Conservation (phyloP, 2,113 vertebrate genomes). For the Atrichornis clamosus region DNA sequence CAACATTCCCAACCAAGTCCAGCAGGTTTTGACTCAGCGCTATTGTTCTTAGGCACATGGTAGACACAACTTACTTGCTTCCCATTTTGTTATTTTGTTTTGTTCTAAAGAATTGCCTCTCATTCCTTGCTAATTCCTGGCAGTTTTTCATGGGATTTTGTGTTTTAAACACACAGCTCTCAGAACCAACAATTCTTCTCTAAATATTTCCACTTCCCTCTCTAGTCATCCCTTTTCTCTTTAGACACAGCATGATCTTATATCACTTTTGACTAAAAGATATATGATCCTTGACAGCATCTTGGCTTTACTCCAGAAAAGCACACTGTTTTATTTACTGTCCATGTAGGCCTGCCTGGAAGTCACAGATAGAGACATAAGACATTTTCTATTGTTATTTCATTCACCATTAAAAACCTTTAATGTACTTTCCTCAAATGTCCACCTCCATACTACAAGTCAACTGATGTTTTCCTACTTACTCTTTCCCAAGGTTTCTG, state of each 20-base stretch:
- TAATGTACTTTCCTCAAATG: background rate
- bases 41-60: conserved; percentile 19
- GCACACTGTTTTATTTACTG: background rate
- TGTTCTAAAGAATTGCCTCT: background rate
- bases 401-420: background rate
- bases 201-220: background rate
- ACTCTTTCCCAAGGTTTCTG: background rate
- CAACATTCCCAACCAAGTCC: conserved; percentile 3
- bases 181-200: background rate
- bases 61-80: conserved; percentile 14
- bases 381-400: background rate
- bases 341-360: background rate
- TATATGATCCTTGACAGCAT: background rate
- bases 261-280: background rate
- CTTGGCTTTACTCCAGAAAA: background rate
- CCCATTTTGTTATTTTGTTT: background rate
- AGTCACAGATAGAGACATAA: background rate
- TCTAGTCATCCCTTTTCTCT: background rate
- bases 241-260: background rate
- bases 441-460: background rate
- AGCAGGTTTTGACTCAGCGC: background rate
- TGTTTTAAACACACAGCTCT: background rate
- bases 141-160: background rate
- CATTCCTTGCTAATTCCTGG: background rate
- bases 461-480: background rate